phyloP scores from a whole-genome alignment of 35 echinoderm and acorn worm genomes.

The Acanthaster planci region DNA sequence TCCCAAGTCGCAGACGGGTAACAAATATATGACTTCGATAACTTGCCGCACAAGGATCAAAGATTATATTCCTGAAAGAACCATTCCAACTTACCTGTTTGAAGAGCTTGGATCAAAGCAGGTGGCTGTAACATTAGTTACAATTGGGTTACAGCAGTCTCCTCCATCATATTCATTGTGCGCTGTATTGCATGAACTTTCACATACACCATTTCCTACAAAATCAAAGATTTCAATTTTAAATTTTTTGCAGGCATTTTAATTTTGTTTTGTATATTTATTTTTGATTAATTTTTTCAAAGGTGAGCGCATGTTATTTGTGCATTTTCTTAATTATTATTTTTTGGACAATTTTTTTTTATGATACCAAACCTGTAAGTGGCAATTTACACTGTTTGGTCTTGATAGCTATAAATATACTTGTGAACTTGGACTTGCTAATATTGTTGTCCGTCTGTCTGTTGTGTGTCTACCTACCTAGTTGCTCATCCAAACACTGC shows the following conservation, averaged over 20 bases:
- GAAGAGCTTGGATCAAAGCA: constrained; percentile 75
- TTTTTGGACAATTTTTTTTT: too few species aligned
- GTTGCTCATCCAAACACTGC: neutral
- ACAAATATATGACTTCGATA: too few species aligned
- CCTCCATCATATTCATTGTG: constrained; percentile 74
- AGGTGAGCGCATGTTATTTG: too few species aligned
- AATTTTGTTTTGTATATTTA: too few species aligned
- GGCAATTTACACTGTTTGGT: too few species aligned
- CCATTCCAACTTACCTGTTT: constrained; percentile 46
- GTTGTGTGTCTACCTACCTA: neutral
- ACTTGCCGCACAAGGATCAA: too few species aligned
- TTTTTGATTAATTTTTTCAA: too few species aligned
- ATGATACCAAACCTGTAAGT: too few species aligned
- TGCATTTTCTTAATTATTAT: too few species aligned
- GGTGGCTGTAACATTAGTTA: constrained; percentile 29
- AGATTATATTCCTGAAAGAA: too few species aligned
- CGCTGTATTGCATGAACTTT: constrained; percentile 62
- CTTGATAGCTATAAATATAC: neutral
- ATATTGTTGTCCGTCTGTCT: too few species aligned
- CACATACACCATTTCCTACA: constrained; percentile 66
- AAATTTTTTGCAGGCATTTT: neutral
- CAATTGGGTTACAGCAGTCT: constrained; percentile 70
- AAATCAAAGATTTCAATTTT: neutral
- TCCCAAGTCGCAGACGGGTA: too few species aligned
- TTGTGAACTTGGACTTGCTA: neutral